Conservation (phyloP, 2,113 vertebrate genomes). For the Dromas ardeola region DNA sequence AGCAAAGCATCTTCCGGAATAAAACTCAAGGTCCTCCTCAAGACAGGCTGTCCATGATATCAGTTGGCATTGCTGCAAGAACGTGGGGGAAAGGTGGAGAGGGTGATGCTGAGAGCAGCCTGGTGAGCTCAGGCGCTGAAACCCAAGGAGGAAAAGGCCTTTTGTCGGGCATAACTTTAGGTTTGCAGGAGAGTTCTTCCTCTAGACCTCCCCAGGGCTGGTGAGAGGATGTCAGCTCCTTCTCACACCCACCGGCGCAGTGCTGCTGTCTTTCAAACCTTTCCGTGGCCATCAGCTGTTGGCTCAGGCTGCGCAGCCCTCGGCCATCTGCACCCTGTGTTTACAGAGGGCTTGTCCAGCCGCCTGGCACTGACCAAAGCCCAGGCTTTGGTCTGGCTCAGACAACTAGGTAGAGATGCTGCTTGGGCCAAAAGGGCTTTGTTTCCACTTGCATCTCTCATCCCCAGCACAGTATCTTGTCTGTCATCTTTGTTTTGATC, state of each 20-base stretch:
- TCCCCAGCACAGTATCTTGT: background rate
- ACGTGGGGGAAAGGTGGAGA: accelerated
- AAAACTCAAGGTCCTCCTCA: background rate
- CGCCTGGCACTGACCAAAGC: background rate
- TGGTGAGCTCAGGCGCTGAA: background rate
- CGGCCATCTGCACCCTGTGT: background rate
- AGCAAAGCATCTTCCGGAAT: background rate
- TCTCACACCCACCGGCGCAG: background rate
- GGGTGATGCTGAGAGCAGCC: background rate
- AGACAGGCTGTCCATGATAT: background rate
- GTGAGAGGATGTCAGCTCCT: background rate
- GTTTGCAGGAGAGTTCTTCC: background rate
- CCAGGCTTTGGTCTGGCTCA: background rate
- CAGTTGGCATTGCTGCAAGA: background rate
- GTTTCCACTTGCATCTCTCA: background rate
- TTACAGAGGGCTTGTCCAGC: background rate
- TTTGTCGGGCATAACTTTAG: background rate
- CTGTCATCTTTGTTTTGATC: background rate
- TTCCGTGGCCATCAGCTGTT: background rate
- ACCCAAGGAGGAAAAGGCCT: background rate
- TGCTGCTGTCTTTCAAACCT: background rate
- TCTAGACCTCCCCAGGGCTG: background rate
- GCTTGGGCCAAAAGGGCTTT: background rate
- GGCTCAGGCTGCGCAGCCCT: background rate
- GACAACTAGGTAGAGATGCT: background rate